A percentile compares a stretch with the other conserved stretches of the same genome.
These are phyloP conservation scores for Hemiprocne comata DNA, from an alignment of 2,113 vertebrate genomes.

Conservation along the genomic window DNA sequence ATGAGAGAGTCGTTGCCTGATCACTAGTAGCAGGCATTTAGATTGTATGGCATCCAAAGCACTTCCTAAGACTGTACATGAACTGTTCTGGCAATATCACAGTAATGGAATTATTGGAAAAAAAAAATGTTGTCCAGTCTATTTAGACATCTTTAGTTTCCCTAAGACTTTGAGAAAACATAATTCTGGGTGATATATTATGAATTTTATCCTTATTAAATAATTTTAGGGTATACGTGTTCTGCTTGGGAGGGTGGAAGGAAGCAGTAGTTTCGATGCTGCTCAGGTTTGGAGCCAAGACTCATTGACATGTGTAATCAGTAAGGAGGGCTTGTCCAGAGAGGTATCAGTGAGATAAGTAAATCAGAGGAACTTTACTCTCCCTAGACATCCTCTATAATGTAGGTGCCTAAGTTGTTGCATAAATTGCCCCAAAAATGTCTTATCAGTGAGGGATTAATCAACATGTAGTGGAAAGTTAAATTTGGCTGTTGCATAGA, in stretches of 20 bases:
- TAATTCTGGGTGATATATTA: neutral
- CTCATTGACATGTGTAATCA: neutral
- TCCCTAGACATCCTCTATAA: neutral
- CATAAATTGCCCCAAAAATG: neutral
- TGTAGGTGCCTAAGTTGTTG: neutral
- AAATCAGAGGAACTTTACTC: neutral
- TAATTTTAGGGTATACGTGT: neutral
- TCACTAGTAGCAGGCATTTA: neutral
- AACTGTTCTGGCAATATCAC: neutral
- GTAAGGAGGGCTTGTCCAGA: neutral
- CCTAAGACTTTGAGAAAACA: neutral
- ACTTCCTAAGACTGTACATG: neutral
- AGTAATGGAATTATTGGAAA: neutral
- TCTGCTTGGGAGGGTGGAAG: neutral
- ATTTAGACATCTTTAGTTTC: neutral
- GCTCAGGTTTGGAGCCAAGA: neutral
- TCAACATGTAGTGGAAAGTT: neutral
- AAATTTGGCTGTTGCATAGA: neutral
- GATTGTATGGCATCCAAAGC: neutral
- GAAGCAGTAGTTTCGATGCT: neutral
- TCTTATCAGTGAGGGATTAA: neutral
- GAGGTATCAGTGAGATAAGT: neutral
- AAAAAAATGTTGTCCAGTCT: neutral
- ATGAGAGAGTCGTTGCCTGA: neutral
- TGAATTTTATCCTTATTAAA: neutral